A percentile compares a stretch with the other conserved stretches of the same genome.
phyloP scores from a whole-genome alignment of 2,113 vertebrate genomes.

The Zapus hudsonius region DNA sequence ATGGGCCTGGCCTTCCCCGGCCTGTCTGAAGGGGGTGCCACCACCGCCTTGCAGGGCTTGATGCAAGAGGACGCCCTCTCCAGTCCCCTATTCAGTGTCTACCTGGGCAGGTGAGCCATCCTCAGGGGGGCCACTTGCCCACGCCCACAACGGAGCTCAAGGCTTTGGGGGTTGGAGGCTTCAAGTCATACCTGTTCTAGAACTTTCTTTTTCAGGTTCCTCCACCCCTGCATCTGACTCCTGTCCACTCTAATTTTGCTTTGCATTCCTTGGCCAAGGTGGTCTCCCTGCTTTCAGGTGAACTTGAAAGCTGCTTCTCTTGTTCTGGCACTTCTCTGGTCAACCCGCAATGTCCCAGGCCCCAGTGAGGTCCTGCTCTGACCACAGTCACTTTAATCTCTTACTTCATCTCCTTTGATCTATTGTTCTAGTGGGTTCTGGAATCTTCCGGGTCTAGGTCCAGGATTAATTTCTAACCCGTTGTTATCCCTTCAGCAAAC shows the following conservation, averaged over 20 bases:
- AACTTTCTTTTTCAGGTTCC: neutral
- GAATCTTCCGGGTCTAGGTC: neutral
- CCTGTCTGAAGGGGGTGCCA: slow-evolving; percentile 63
- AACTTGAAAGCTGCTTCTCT: neutral
- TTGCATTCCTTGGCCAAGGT: neutral
- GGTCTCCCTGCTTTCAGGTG: neutral
- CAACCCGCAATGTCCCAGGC: neutral
- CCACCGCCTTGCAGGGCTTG: slow-evolving; percentile 81
- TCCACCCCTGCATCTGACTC: neutral
- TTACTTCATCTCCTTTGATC: slow-evolving; percentile 33
- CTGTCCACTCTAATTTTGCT: neutral
- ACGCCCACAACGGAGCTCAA: neutral
- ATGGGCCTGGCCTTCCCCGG: slow-evolving; percentile 83
- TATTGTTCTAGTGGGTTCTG: neutral
- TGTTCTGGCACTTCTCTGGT: neutral
- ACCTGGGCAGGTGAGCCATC: slow-evolving; percentile 80
- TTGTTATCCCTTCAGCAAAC: neutral
- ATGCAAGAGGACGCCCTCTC: slow-evolving; percentile 73
- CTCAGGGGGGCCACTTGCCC: too few relatives aligned
- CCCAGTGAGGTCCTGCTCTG: neutral
- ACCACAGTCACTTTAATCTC: neutral
- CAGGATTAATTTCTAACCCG: neutral
- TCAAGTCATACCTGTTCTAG: neutral
- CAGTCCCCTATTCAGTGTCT: slow-evolving; percentile 82
- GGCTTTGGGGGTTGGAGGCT: neutral